Base-by-base conservation (phyloP, 2,888 invertebrate species). In the Neoitamus cyanurus region DNA sequence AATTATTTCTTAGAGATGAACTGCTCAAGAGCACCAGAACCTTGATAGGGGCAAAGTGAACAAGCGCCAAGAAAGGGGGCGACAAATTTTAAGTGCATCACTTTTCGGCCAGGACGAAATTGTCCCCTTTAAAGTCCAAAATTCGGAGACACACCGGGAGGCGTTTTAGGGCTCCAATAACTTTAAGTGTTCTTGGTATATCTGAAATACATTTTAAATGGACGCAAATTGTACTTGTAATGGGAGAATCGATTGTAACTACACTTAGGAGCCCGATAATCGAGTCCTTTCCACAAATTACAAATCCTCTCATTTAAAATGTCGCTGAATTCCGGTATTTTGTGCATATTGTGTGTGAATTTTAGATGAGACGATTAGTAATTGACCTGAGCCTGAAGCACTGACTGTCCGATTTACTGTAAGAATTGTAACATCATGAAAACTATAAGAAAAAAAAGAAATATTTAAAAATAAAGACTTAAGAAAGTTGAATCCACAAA, bases 301-400 rank as follows among this genome's bases (percentile, higher is more conserved):
- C 82, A 82, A 82, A 82, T 82, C 82, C 82, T 82, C 82, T 82
- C 82, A 82, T 82, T 69, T 82, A 82, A 82, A 82, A 82, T 82
- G n/a, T 48, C 28, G 58, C 37, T 58, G 31, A 34, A 58, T 31
- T 58, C 58, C 58, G 58, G 7, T 31, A 58, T 20, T 34, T 58
- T 58, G 25, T 58, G 25, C 58, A 25, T 58, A 25, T 58, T 58
- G 58, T 20, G 58, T n/a, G 25, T 28, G 34, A 69, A 82, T 82
- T 82, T 82, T 82, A 69, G 69, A 82, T 82, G 82, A 82, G 82
- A 82, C 82, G 82, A 82, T 82, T 82, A 58, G 25, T 58, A 58
- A 58, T 58, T 58, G n/a, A 42, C 58, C 3, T 15, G 20, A 58
- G 5, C 58, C 20, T 58, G 9, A 58, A 58, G 2, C 20, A 25